Base-by-base conservation (phyloP, 2,888 invertebrate species). In the Lutraria lutraria region DNA sequence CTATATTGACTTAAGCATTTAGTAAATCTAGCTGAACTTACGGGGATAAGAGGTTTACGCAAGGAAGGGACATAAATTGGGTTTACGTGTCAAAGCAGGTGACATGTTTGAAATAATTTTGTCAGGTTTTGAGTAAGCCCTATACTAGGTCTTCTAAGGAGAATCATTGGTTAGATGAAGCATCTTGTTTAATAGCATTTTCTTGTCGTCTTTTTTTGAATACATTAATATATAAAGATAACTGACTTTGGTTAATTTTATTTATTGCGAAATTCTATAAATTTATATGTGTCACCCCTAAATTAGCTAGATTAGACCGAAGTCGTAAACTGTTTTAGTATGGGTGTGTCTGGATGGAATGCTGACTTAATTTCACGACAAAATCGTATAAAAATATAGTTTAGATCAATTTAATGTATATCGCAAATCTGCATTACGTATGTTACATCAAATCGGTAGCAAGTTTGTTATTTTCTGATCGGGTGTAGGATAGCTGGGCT, bases 1-100 rank as follows among this genome's bases (percentile, higher is more conserved):
- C 81, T 43, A 81, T 86, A 81, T 86, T 86, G 60, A 81, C 86
- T n/a, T 81, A 81, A 81, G 86, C 56, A 53, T 81, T 81, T 56
- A 43, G 63, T 29, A 52, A 86, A 86, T 86, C 86, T 21, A 1
- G 19, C 21, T 81, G 81, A 68, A 63, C 79, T 63, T 63, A 81
- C 15, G 16, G 34, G 60, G 80, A n/a, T 81, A 80, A 56, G 19
- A 52, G 72, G n/a, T 25, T 56, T 52, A 60, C 56, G 53, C 52
- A 52, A 72, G 54, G 60, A 85, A 19, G 25, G 31, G 82, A 60
- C 56, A 85, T 85, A 63, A 85, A 81, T 52, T 80, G 52, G 83
- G 72, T 72, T 68, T 68, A 31, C 29, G 56, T 82, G 53, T 68
- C 63, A 68, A 25, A n/a, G 63, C 25, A 10, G 63, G 25, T 25